phyloP scores from a whole-genome alignment of 2,113 vertebrate species.

The Poeciliopsis turrubarensis region DNA sequence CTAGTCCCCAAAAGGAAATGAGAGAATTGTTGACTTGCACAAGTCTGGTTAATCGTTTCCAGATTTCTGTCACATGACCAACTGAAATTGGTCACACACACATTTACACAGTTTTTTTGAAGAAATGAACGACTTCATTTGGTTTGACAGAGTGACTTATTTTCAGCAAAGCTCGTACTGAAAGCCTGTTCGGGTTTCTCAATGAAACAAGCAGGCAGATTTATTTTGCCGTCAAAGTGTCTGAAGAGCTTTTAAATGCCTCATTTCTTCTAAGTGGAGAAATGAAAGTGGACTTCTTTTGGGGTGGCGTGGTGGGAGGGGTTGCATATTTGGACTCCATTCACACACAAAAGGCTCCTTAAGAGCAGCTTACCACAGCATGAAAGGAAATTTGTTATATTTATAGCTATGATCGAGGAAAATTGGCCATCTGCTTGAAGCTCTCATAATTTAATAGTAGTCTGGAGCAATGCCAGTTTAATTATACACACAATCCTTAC shows the following conservation, averaged over 20 bases:
- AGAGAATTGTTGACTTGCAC: too few species aligned
- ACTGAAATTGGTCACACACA: neutral
- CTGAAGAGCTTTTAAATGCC: slow-evolving; percentile 41
- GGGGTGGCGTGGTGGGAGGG: slow-evolving; percentile 6
- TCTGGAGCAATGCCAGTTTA: neutral
- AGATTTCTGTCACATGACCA: neutral
- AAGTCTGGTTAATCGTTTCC: neutral
- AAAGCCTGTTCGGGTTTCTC: slow-evolving; percentile 27
- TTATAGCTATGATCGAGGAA: neutral
- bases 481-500: neutral
- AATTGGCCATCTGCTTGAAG: neutral
- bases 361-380: slow-evolving; percentile 3
- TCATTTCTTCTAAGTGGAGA: slow-evolving; percentile 6
- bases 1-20: too few species aligned
- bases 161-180: slow-evolving; percentile 9
- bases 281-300: slow-evolving; percentile 30
- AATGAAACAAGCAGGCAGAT: slow-evolving; percentile 2
- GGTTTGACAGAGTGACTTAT: neutral
- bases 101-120: neutral
- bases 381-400: neutral
- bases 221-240: slow-evolving; percentile 9
- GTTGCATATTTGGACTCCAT: neutral
- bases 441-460: neutral
- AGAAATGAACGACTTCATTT: neutral
- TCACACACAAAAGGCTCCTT: slow-evolving; percentile 9